Evolutionary conservation across 2,113 vertebrate genomes (phyloP).

Genomic region (Clupea harengus): DNA sequence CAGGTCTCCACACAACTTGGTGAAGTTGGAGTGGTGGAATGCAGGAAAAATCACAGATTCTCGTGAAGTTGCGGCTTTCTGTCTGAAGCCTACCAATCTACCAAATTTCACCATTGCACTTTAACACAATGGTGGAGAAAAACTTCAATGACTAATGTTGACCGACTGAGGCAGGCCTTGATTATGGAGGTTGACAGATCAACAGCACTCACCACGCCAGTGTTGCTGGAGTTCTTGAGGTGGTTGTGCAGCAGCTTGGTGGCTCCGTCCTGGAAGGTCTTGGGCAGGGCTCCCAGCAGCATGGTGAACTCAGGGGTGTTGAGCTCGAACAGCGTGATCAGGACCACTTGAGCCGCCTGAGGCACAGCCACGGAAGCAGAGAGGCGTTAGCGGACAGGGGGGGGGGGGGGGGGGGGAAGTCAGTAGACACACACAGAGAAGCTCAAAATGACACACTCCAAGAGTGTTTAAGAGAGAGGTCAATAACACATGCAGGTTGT

Average conservation of each 20-base stretch:
- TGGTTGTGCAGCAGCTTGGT: conserved; percentile 97
- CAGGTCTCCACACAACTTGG: too few species aligned
- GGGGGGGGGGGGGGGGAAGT: too few species aligned
- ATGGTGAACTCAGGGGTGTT: conserved; percentile 99
- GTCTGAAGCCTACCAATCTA: too few species aligned
- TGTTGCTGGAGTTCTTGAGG: conserved; percentile 96
- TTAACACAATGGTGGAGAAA: too few species aligned
- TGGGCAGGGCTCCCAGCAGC: conserved; percentile 97
- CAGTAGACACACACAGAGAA: background rate
- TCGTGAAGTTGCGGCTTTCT: background rate
- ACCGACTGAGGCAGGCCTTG: too few species aligned
- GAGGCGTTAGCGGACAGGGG: background rate
- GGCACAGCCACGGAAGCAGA: conserved; percentile 12
- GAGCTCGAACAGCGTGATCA: conserved; percentile 94
- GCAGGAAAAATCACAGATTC: background rate
- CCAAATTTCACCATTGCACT: too few species aligned
- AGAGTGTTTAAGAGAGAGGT: background rate
- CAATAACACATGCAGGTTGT: too few species aligned
- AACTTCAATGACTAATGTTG: too few species aligned
- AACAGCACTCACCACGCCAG: conserved; percentile 77
- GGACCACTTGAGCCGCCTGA: conserved; percentile 94
- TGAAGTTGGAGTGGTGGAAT: background rate
- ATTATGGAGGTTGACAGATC: background rate
- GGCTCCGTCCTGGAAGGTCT: conserved; percentile 99
- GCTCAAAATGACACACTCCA: too few species aligned